Evolutionary conservation across 2,113 vertebrate species (phyloP).

Genomic region (Plecotus auritus): DNA sequence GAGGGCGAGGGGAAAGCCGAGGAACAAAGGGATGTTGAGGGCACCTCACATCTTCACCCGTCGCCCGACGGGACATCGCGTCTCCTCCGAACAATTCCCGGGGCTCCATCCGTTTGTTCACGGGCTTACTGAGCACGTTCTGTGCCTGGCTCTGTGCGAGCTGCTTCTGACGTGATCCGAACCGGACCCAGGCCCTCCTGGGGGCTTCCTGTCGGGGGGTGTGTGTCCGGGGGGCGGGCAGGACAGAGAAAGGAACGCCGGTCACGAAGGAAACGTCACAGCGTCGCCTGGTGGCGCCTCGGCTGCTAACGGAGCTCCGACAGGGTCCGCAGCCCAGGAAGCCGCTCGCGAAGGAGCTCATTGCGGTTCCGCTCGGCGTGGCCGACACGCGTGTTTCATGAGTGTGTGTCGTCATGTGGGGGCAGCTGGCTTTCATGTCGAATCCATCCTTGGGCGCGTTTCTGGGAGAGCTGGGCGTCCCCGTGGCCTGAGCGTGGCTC

Average conservation of each 20-base stretch:
- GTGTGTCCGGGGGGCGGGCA: neutral
- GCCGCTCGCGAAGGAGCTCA: neutral
- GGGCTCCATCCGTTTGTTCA: neutral
- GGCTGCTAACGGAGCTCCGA: neutral
- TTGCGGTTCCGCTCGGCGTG: neutral
- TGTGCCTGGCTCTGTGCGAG: neutral
- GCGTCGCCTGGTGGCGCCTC: neutral
- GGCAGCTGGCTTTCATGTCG: neutral
- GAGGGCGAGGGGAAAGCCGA: neutral
- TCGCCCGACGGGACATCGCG: rapidly evolving
- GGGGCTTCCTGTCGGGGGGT: no score
- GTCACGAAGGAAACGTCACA: neutral
- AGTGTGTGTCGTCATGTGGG: neutral
- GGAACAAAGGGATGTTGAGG: neutral
- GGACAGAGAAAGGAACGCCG: neutral
- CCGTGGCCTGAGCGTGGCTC: neutral
- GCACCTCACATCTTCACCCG: rapidly evolving
- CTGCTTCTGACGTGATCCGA: neutral
- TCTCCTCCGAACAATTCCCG: neutral
- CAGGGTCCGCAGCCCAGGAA: rapidly evolving
- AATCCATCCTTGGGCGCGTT: neutral
- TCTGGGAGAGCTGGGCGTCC: neutral
- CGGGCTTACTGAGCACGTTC: neutral
- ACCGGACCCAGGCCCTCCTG: no score
- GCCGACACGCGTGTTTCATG: neutral